These are phyloP conservation scores for Epinephelus fuscoguttatus DNA, from an alignment of 2,113 vertebrate genomes.

Conservation along the genomic window DNA sequence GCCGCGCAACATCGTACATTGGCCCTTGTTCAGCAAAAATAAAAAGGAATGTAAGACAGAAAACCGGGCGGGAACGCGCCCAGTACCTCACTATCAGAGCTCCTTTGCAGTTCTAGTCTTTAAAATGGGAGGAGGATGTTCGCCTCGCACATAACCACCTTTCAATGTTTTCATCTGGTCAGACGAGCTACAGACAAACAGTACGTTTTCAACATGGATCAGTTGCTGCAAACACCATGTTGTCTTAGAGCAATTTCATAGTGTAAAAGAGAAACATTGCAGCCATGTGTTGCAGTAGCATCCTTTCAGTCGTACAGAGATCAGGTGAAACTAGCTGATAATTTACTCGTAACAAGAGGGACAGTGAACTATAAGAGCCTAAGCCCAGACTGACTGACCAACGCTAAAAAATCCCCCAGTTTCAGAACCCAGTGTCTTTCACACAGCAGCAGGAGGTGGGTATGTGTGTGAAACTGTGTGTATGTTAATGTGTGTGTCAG, in stretches of 20 bases:
- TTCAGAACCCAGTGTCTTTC: conserved; percentile 79
- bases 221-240: neutral
- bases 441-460: conserved; percentile 73
- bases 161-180: conserved; percentile 30
- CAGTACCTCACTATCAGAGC: conserved; percentile 43
- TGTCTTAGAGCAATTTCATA: neutral
- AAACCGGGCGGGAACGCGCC: conserved; percentile 57
- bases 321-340: conserved; percentile 22
- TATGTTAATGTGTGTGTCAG: conserved; percentile 36
- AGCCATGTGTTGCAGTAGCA: conserved; percentile 28
- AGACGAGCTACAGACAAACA: conserved; percentile 28
- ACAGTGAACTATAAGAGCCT: conserved; percentile 47
- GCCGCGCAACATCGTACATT: conserved; percentile 50
- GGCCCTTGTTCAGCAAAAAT: conserved; percentile 59
- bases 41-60: conserved; percentile 74
- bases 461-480: conserved; percentile 39
- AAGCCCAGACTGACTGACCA: conserved; percentile 37
- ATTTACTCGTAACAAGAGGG: conserved; percentile 36
- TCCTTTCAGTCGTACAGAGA: conserved; percentile 45
- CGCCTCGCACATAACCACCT: neutral
- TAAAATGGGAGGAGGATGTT: conserved; percentile 52
- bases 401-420: conserved; percentile 72
- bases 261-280: conserved; percentile 38
- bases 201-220: neutral
- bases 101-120: conserved; percentile 35